A percentile compares a stretch with the other conserved stretches of the same genome.
phyloP scores from a whole-genome alignment of 2,888 invertebrate species.

The Drosophila mercatorum region DNA sequence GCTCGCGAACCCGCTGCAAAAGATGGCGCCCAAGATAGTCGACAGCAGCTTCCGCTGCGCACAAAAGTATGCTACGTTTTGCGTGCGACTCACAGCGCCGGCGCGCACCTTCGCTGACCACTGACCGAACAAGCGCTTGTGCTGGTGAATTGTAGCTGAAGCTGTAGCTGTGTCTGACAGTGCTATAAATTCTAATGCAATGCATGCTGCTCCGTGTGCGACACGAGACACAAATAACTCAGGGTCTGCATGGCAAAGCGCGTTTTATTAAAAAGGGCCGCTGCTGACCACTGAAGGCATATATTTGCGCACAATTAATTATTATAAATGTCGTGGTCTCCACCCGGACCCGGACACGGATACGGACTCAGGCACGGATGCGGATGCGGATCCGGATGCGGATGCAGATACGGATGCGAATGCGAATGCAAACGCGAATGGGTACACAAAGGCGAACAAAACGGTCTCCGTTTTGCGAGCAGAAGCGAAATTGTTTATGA shows the following conservation, averaged over 20 bases:
- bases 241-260: slow-evolving; percentile 60
- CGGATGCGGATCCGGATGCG: slow-evolving; percentile 38
- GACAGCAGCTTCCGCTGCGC: slow-evolving; percentile 52
- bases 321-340: slow-evolving; percentile 82
- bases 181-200: slow-evolving; percentile 73
- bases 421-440: slow-evolving; percentile 38
- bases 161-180: slow-evolving; percentile 5
- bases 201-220: slow-evolving; percentile 40
- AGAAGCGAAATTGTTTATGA: slow-evolving; percentile 76
- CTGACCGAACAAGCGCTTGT: background rate
- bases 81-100: slow-evolving; percentile 50
- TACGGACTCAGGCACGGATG: slow-evolving; percentile 27
- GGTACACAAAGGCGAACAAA: slow-evolving; percentile 51
- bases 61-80: slow-evolving; percentile 61
- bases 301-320: slow-evolving; percentile 83
- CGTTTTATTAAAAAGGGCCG: slow-evolving; percentile 61
- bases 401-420: slow-evolving; percentile 38
- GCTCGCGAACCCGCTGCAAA: slow-evolving; percentile 47
- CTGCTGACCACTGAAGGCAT: slow-evolving; percentile 78
- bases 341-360: slow-evolving; percentile 43
- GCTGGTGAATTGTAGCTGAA: background rate
- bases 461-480: slow-evolving; percentile 55
- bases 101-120: slow-evolving; percentile 64
- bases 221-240: slow-evolving; percentile 76
- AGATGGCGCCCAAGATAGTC: slow-evolving; percentile 57